Evolutionary conservation across 1,140 invertebrate species (phyloP), one percentile per base, ranked within the genome.

Genomic region (Anthonomus grandis): DNA sequence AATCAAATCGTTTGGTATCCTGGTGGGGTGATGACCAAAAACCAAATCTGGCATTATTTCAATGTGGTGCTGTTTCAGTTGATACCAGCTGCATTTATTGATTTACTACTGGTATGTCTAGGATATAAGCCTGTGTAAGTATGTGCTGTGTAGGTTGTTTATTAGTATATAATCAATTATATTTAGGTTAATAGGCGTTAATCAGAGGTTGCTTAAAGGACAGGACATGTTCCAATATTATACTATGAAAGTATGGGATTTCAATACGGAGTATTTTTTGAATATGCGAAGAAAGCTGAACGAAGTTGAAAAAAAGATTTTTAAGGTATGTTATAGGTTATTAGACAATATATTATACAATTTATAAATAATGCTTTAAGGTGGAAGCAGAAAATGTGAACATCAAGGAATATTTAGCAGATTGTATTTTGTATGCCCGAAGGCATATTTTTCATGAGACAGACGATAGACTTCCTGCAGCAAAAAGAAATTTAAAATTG

Each of bases 1-100:
- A 91, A 90, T 59, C 81, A 82, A 2, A 81, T 89, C 3, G 82
- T 86, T 6, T 91, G 89, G 89, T 93, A 93, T 74, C 91, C 91
- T 0, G 88, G 87, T 22, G 90, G 90, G 4, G 87, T 84, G 0
- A 93, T 95, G 85, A 93, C 92, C 66, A 86, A 83, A 57, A 87
- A 82, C 22, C 79, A 84, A 60, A 66, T 86, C 2, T 68, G 85
- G 50, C 90, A 94, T 69, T 83, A 85, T 55, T 81, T 94, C 21
- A 89, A 86, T 65, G 82, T 89, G 31, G 67, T 93, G 3, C 77
- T 94, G 15, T 90, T 92, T 70, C 92, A 95, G 69, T 85, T 86
- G 75, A 75, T 95, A 37, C 92, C 92, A 1, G 91, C 91, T 12
- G 79, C 92, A 23, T 71, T 93, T 50, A 78, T 93, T 37, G 92